Percentiles rank a stretch among this genome's conserved stretches.
Evolutionary conservation across 2,888 invertebrate species (phyloP).

Genomic region (Dione vanillae): DNA sequence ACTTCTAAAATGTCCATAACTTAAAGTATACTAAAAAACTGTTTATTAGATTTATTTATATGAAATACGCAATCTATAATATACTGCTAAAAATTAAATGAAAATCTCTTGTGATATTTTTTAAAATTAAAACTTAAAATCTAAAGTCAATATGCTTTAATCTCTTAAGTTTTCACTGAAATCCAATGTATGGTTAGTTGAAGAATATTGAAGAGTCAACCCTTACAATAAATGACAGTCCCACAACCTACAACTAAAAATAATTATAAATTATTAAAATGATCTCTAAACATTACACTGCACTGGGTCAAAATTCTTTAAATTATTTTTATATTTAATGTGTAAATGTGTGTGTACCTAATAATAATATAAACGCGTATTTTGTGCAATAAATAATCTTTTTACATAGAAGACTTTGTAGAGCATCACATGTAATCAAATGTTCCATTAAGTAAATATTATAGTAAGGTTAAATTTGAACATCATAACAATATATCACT

Average conservation of each 20-base stretch:
- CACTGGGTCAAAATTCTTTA: no score
- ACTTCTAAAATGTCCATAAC: background rate
- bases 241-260: slow-evolving; percentile 12
- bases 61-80: no score
- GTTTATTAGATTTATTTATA: no score
- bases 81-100: no score
- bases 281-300: no score
- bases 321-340: no score
- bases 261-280: slow-evolving; percentile 5
- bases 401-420: background rate
- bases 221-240: background rate
- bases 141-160: background rate
- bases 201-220: slow-evolving; percentile 4
- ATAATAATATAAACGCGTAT: background rate
- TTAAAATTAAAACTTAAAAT: background rate
- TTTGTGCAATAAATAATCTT: background rate
- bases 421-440: no score
- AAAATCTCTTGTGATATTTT: no score
- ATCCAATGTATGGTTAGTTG: background rate
- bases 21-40: background rate
- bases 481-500: no score
- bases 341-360: no score
- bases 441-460: no score
- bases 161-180: background rate
- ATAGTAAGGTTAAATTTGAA: no score